phyloP scores from a whole-genome alignment of 2,797 vertebrate species.

The Lindbergichthys nudifrons region DNA sequence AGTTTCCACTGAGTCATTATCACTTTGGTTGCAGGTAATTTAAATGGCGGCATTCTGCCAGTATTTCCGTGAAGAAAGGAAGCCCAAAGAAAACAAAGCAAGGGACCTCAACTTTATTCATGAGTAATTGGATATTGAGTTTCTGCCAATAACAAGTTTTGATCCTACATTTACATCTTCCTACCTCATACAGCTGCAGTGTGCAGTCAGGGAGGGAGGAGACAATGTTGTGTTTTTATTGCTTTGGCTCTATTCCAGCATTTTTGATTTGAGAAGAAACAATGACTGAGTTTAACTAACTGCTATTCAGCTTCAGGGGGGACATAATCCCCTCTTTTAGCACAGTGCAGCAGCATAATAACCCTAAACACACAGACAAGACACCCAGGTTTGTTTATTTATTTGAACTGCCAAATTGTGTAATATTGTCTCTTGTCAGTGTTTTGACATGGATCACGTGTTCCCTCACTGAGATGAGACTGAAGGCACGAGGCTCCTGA shows the following conservation, averaged over 20 bases:
- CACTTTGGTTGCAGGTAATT: conserved; percentile 41
- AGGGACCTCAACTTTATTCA: conserved; percentile 4
- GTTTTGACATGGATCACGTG: background rate
- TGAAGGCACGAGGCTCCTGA: background rate
- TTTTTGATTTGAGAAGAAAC: conserved; percentile 18
- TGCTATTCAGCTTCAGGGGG: background rate
- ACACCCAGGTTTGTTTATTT: too few species aligned
- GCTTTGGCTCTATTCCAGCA: background rate
- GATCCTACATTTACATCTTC: conserved; percentile 8
- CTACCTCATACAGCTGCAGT: background rate
- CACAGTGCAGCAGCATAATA: conserved; percentile 5
- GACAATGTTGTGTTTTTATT: background rate
- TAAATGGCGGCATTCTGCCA: conserved; percentile 40
- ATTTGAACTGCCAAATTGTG: background rate
- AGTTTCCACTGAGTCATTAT: conserved; percentile 43
- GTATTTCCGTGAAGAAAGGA: conserved; percentile 22
- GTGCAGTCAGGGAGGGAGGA: background rate
- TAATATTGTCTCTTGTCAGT: background rate
- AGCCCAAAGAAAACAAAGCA: conserved; percentile 23
- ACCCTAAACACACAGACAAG: background rate
- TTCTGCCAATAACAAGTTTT: background rate
- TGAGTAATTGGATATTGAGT: background rate
- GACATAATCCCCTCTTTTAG: background rate
- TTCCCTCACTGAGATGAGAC: background rate
- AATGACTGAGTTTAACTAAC: background rate